Percentiles rank a stretch among this genome's conserved stretches.
Conservation (phyloP, 2,797 vertebrate genomes). For the Siniperca undulata region DNA sequence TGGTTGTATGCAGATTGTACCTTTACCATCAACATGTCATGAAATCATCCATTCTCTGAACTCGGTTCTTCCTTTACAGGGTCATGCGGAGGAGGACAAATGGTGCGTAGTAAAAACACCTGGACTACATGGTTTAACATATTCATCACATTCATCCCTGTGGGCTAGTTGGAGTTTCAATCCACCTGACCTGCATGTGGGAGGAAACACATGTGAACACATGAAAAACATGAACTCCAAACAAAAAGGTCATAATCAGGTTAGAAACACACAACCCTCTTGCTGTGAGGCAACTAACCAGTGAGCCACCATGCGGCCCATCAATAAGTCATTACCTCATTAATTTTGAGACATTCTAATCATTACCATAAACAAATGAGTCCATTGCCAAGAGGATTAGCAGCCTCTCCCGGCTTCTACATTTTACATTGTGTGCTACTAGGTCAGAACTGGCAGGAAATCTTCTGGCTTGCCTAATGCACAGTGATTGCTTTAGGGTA, state of each 20-base stretch:
- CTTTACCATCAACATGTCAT: neutral
- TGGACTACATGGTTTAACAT: conserved; percentile 7
- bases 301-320: conserved; percentile 15
- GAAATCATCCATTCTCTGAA: neutral
- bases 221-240: conserved; percentile 2
- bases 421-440: conserved; percentile 28
- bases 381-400: conserved; percentile 27
- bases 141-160: neutral
- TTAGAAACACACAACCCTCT: conserved; percentile 18
- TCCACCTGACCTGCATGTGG: conserved; percentile 9
- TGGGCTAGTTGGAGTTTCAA: conserved; percentile 15
- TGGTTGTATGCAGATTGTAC: neutral
- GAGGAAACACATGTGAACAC: conserved; percentile 17
- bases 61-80: neutral
- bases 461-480: conserved; percentile 26
- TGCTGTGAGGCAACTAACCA: conserved; percentile 26
- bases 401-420: conserved; percentile 4
- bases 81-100: neutral
- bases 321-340: conserved; percentile 64
- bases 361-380: conserved; percentile 54
- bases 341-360: conserved; percentile 50
- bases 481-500: conserved; percentile 38
- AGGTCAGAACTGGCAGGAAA: conserved; percentile 44
- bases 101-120: neutral
- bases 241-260: conserved; percentile 6